Conservation (phyloP, 2,113 vertebrate genomes). For the Coturnix japonica region DNA sequence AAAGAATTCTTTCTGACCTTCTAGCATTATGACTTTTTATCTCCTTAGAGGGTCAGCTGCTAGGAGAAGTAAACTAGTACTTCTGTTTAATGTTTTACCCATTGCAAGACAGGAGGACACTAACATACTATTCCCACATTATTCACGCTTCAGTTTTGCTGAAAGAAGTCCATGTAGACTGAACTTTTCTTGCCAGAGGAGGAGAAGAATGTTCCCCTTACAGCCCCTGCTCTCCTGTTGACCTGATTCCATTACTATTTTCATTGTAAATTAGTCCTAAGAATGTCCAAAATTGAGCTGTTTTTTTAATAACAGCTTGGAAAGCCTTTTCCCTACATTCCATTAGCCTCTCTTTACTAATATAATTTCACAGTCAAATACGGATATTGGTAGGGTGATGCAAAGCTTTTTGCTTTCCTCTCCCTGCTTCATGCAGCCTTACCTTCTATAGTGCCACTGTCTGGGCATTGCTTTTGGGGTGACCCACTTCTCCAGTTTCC, state of each 20-base stretch:
- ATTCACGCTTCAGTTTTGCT: not conserved
- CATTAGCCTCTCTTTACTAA: not conserved
- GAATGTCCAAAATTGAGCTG: not conserved
- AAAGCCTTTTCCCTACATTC: not conserved
- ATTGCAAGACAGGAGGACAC: not conserved
- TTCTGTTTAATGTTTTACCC: not conserved
- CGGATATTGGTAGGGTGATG: not conserved
- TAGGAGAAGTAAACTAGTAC: not conserved
- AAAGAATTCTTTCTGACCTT: not conserved
- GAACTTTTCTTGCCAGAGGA: not conserved
- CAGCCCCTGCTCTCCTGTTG: not conserved
- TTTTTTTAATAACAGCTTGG: not conserved
- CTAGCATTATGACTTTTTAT: not conserved
- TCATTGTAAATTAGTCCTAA: not conserved
- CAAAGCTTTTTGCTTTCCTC: not conserved
- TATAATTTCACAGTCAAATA: not conserved
- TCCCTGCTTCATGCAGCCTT: accelerated
- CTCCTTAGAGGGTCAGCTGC: not conserved
- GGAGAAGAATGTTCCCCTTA: not conserved
- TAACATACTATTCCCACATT: not conserved
- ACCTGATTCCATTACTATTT: not conserved
- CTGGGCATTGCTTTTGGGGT: not conserved
- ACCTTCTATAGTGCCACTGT: not conserved
- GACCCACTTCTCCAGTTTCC: not conserved
- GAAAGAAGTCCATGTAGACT: not conserved